A percentile compares a stretch with the other conserved stretches of the same genome.
Evolutionary conservation across 2,888 invertebrate genomes (phyloP).

Genomic region (Polietes domitor): DNA sequence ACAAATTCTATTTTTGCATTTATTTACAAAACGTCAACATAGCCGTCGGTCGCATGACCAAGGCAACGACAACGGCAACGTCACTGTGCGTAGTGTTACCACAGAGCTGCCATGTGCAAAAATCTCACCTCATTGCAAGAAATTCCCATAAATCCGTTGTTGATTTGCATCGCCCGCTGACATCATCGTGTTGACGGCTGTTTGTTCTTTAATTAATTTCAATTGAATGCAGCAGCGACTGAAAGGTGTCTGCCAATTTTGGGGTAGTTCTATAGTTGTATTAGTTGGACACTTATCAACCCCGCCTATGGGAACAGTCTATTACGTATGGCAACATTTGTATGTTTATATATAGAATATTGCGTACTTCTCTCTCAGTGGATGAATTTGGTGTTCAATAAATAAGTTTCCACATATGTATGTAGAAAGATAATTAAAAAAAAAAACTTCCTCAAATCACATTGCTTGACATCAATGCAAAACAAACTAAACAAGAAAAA

Average conservation of each 20-base stretch:
- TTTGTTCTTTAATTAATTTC: no score
- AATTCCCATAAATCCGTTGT: background rate
- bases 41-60: slow-evolving; percentile 34
- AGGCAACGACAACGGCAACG: slow-evolving; percentile 19
- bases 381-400: background rate
- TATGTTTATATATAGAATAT: slow-evolving; percentile 37
- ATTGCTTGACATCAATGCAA: background rate
- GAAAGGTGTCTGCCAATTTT: no score
- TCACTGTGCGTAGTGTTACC: slow-evolving; percentile 13
- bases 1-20: slow-evolving; percentile 16
- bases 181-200: background rate
- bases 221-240: no score
- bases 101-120: background rate
- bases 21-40: slow-evolving; percentile 25
- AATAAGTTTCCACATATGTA: background rate
- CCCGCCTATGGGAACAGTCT: background rate
- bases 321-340: background rate
- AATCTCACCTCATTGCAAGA: background rate
- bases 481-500: background rate
- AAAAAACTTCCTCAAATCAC: background rate
- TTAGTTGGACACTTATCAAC: no score
- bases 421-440: background rate
- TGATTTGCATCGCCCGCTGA: slow-evolving; percentile 3
- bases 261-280: no score
- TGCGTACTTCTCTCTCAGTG: slow-evolving; percentile 6